These are phyloP conservation scores for Nycticorax nycticorax DNA, from an alignment of 2,113 vertebrate genomes.

Conservation along the genomic window DNA sequence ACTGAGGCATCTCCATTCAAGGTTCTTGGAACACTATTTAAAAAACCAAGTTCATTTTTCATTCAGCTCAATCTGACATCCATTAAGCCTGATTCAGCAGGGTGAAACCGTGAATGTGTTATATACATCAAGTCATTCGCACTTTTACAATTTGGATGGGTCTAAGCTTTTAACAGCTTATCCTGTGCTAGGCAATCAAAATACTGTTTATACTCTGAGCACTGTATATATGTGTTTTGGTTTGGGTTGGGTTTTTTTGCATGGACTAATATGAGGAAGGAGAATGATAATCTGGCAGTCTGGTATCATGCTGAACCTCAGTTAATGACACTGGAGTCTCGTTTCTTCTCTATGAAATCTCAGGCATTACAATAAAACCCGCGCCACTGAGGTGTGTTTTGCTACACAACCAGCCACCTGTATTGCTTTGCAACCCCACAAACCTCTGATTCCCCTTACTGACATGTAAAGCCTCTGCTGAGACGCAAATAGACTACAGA, in stretches of 20 bases:
- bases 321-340: not conserved
- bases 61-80: not conserved
- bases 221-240: not conserved
- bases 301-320: not conserved
- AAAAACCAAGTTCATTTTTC: not conserved
- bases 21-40: not conserved
- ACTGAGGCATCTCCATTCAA: not conserved
- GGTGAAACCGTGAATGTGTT: not conserved
- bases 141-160: not conserved
- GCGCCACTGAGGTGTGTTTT: not conserved
- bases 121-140: not conserved
- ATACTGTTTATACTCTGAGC: not conserved
- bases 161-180: not conserved
- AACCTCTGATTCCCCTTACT: not conserved
- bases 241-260: no score
- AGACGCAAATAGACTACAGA: not conserved
- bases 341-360: not conserved
- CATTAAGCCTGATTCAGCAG: not conserved
- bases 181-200: not conserved
- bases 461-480: not conserved
- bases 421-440: not conserved
- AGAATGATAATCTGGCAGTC: not conserved
- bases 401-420: not conserved
- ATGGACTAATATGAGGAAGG: not conserved
- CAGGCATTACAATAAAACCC: not conserved